Evolutionary conservation across 2,797 vertebrate genomes (phyloP), one percentile per base, ranked within the genome.

Genomic region (Emys orbicularis): DNA sequence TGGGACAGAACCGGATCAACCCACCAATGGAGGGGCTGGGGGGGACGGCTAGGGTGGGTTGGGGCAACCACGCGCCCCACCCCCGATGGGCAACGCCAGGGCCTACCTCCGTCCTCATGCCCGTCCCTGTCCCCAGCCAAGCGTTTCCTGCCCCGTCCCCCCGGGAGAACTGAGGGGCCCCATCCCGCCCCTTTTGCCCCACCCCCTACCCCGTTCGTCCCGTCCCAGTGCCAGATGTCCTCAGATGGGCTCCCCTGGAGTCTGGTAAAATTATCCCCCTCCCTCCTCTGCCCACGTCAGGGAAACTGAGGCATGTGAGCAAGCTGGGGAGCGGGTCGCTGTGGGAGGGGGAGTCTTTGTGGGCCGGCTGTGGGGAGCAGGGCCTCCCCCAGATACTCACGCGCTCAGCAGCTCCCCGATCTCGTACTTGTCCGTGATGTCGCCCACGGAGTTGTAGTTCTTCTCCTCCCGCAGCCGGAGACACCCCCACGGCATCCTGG

Each of bases 401-500:
- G 99, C 98, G 94, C 98, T 98, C 87, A 99, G 98, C 90, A 99
- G 98, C 96, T 99, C 99, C 94, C 99, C 99, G 68, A 99, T 98
- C 96, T 99, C 99, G 96, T 99, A 99, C 96, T 99, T 99, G 96
- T 99, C 99, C 2, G 98, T 99, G 98, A 99, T 98, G 94, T 99
- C 99, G 86, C 98, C 98, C n/a, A 99, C 98, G 96, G 97, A 99
- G 95, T 98, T 96, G 94, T 99, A 99, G 15, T 77, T 98, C 94
- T 98, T 98, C 98, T 98, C 99, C 96, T 99, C 98, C 97, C 99
- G 98, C 96, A 99, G 98, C 98, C 98, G 98, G 98, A 99, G 98
- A 98, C 99, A 99, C 97, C 99, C 99, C 98, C 99, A 99, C 97
- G 99, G 99, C 99, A 99, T 99, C 88, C 87, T 90, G 65, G 68